These are phyloP conservation scores for Xestia ashworthii DNA, from an alignment of 2,888 invertebrate species.

Conservation along the genomic window DNA sequence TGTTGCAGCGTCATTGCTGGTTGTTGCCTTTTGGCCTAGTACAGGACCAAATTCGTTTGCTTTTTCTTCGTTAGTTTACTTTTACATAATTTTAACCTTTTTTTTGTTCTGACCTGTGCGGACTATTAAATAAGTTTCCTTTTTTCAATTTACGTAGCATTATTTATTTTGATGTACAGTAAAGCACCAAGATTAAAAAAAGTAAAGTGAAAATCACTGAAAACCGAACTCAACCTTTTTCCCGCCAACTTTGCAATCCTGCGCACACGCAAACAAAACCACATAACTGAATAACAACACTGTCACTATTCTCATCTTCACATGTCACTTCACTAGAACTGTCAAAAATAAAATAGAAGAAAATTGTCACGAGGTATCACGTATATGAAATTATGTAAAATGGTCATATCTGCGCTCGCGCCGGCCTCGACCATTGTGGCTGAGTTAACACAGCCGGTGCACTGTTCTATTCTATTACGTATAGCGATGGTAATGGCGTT, in stretches of 20 bases:
- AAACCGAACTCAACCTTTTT: constrained; percentile 73
- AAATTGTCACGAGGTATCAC: constrained; percentile 44
- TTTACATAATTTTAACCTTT: too few species aligned
- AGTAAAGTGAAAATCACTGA: background rate
- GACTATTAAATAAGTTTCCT: too few species aligned
- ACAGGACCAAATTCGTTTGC: too few species aligned
- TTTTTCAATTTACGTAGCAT: too few species aligned
- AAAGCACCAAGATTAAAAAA: background rate
- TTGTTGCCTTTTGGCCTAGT: too few species aligned
- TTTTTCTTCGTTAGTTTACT: too few species aligned
- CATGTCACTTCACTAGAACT: constrained; percentile 20
- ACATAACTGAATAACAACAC: constrained; percentile 66
- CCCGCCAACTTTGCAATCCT: constrained; percentile 84
- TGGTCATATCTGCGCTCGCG: constrained; percentile 68
- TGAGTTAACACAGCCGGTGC: constrained; percentile 74
- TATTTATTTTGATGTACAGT: too few species aligned
- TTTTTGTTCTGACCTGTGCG: too few species aligned
- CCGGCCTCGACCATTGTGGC: constrained; percentile 77
- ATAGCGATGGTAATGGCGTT: constrained; percentile 53
- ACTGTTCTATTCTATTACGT: constrained; percentile 70
- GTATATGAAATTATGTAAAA: constrained; percentile 60
- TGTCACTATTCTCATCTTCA: constrained; percentile 48
- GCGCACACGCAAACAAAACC: constrained; percentile 69
- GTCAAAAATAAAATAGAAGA: constrained; percentile 29
- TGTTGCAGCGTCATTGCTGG: too few species aligned